Percentiles rank a stretch among this genome's conserved stretches.
Evolutionary conservation across 2,888 invertebrate genomes (phyloP).

Genomic region (Euspilapteryx auroguttella): DNA sequence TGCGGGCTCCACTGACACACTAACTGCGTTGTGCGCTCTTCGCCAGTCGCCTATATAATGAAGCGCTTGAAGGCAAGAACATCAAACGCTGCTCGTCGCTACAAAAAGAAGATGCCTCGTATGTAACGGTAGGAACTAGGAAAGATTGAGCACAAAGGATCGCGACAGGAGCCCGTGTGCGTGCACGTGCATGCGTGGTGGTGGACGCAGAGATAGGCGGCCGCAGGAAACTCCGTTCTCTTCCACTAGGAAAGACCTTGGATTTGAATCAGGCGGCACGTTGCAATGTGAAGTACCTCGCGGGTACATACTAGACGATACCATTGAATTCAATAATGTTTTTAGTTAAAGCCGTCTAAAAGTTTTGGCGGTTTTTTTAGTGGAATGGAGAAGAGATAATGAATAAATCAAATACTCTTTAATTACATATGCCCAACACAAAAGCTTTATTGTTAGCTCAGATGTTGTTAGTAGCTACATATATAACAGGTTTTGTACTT

Average conservation of each 20-base stretch:
- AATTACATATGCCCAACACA: too few relatives aligned
- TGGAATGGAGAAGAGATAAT: too few relatives aligned
- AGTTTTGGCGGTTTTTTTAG: too few relatives aligned
- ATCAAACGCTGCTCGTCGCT: slow-evolving; percentile 46
- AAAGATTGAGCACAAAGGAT: slow-evolving; percentile 54
- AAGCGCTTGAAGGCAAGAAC: slow-evolving; percentile 41
- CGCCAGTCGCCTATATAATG: slow-evolving; percentile 56
- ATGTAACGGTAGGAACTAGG: slow-evolving; percentile 45
- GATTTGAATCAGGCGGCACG: slow-evolving; percentile 50
- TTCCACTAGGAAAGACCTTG: slow-evolving; percentile 64
- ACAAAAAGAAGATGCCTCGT: slow-evolving; percentile 55
- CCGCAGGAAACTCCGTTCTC: slow-evolving; percentile 63
- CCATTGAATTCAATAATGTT: slow-evolving; percentile 36
- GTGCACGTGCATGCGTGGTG: slow-evolving; percentile 44
- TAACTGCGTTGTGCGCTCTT: slow-evolving; percentile 52
- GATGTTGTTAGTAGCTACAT: too few relatives aligned
- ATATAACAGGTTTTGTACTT: too few relatives aligned
- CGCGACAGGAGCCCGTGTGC: slow-evolving; percentile 48
- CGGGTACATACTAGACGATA: slow-evolving; percentile 40
- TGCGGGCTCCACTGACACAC: slow-evolving; percentile 56
- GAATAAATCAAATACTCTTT: too few relatives aligned
- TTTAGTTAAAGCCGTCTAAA: too few relatives aligned
- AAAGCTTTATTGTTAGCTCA: too few relatives aligned
- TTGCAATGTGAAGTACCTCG: slow-evolving; percentile 56
- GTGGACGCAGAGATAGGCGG: slow-evolving; percentile 53